Base-by-base conservation (phyloP, 2,797 vertebrate species). In the Girardinus metallicus region DNA sequence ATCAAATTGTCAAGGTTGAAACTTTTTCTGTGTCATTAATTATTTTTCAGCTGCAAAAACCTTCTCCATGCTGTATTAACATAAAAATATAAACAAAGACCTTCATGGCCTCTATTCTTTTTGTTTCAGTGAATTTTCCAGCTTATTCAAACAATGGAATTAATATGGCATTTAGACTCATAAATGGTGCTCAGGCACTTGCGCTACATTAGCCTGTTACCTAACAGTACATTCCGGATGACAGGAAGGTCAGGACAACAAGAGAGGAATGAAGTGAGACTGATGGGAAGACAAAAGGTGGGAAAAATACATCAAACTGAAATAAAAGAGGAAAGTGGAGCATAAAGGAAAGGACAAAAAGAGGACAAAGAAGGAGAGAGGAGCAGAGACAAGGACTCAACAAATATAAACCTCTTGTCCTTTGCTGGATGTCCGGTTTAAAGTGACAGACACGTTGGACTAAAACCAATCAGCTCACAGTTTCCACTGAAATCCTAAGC, bases 391-490 rank as follows among this genome's bases (percentile, higher is more conserved):
- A 81, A 83, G 83, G 82, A 68, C 83, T 73, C 46, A 80, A 86
- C 81, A 34, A 74, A 60, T 85, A 92, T 89, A 91, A 93, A 93
- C 83, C 89, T 36, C 26, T 41, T 66, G 70, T 80, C 76, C 81
- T 84, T 83, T 77, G 72, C 81, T 79, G 74, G 78, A 72, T n/a
- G 43, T 85, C 83, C 29, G 77, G 66, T 91, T 89, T 86, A 88
- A 91, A 85, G 85, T 68, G 82, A 78, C 81, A 85, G 87, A 86
- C 79, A 84, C 91, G 81, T 87, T 94, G 92, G 91, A 91, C 87
- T 43, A 94, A 95, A 95, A 91, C 94, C 93, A 94, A 92, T 95
- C 93, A 95, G 80, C 79, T 76, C 81, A 84, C 73, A 88, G 81
- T 82, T 91, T 92, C 83, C 64, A 57, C 26, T 82, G 83, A 91